These are phyloP conservation scores for Tinea trinotella DNA, from an alignment of 2,888 invertebrate species.

Conservation along the genomic window DNA sequence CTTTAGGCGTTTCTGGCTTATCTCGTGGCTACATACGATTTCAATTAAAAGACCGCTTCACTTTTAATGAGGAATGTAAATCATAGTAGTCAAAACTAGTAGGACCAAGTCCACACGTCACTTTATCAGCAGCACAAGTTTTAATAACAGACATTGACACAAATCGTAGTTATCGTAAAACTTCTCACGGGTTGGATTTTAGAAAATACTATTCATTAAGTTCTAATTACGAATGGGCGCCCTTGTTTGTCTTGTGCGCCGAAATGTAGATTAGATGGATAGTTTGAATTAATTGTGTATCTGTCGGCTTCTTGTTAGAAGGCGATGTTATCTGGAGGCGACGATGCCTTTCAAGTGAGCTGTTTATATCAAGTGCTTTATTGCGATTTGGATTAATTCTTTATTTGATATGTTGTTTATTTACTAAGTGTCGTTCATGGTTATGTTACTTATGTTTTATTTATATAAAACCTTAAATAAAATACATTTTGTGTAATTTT, in stretches of 20 bases:
- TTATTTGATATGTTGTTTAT: neutral
- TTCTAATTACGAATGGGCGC: constrained; percentile 70
- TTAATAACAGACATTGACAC: constrained; percentile 71
- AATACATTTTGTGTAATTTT: too few species aligned
- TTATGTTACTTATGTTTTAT: neutral
- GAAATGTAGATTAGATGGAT: constrained; percentile 69
- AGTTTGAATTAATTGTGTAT: constrained; percentile 70
- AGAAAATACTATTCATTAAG: constrained; percentile 61
- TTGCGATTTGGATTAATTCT: constrained; percentile 5
- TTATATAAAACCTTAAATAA: too few species aligned
- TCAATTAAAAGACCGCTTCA: constrained; percentile 65
- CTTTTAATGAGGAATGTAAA: constrained; percentile 56
- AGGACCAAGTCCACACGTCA: constrained; percentile 41
- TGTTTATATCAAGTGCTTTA: constrained; percentile 27
- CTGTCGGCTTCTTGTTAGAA: constrained; percentile 62
- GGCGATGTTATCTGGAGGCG: constrained; percentile 44
- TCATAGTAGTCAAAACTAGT: constrained; percentile 58
- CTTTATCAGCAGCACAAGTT: constrained; percentile 67
- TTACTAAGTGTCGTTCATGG: neutral
- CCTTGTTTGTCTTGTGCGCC: constrained; percentile 68
- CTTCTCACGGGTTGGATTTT: constrained; percentile 71
- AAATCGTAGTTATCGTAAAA: constrained; percentile 66
- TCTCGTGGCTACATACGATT: constrained; percentile 49
- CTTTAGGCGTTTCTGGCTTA: constrained; percentile 10
- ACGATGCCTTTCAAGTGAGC: constrained; percentile 41